Conservation (phyloP, 2,888 invertebrate genomes). For the Agriopis marginaria region DNA sequence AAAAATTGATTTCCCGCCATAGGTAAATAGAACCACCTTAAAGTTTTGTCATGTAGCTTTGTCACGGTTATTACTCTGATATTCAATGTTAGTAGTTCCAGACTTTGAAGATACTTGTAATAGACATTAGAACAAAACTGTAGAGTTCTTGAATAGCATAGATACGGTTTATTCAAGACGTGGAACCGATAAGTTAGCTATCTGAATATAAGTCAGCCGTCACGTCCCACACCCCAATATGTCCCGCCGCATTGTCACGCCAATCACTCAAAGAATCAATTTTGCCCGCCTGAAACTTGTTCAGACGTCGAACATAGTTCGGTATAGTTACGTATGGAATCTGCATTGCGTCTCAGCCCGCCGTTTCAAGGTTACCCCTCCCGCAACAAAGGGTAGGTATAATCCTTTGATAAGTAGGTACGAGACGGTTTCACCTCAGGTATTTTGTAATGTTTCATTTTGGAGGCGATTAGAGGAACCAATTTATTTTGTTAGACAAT, state of each 20-base stretch:
- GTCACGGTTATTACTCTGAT: not conserved
- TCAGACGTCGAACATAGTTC: constrained; percentile 31
- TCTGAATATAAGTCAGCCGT: not conserved
- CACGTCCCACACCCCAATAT: constrained; percentile 10
- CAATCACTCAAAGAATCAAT: constrained; percentile 38
- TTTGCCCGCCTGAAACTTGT: constrained; percentile 31
- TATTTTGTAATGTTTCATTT: constrained; percentile 37
- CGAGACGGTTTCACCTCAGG: constrained; percentile 43
- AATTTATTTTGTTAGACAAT: not conserved
- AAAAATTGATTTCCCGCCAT: no score
- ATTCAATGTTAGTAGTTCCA: not conserved
- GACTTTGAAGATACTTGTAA: not conserved
- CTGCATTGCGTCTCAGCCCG: constrained; percentile 65
- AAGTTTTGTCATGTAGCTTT: not conserved
- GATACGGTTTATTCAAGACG: no score
- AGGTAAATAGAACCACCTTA: no score
- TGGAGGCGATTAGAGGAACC: constrained; percentile 11
- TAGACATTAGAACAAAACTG: no score
- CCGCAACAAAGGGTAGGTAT: constrained; percentile 47
- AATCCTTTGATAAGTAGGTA: constrained; percentile 51
- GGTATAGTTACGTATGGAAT: constrained; percentile 49
- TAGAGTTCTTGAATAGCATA: no score
- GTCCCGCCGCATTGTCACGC: constrained; percentile 22
- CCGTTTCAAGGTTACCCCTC: constrained; percentile 56
- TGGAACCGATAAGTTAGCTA: not conserved